Conservation (phyloP, 2,113 vertebrate genomes). For the Cyanoramphus novaezelandiae region DNA sequence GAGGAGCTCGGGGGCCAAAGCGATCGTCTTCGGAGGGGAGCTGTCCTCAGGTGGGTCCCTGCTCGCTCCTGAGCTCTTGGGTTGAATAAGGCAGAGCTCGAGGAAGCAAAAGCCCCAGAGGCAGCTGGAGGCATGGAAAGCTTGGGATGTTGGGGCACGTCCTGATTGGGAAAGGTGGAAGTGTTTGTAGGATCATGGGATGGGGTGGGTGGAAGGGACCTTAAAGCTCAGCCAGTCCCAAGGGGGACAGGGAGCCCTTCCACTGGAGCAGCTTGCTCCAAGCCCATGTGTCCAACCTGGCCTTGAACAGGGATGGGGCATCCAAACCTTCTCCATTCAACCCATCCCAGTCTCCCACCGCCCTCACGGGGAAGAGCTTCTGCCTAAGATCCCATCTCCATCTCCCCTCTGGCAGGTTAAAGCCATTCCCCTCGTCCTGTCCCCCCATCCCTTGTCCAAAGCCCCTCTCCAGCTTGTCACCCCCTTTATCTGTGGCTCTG, state of each 20-base stretch:
- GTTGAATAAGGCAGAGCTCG: fast-evolving
- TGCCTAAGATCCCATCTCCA: background rate
- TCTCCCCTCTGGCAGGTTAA: background rate
- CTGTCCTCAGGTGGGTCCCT: conserved; percentile 78
- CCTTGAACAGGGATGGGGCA: background rate
- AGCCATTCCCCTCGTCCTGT: background rate
- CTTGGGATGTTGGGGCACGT: background rate
- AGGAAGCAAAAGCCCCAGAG: background rate
- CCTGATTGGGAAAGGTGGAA: background rate
- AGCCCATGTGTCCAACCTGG: background rate
- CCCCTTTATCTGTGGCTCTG: background rate
- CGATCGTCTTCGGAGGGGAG: conserved; percentile 85
- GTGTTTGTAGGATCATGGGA: no score
- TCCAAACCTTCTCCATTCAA: background rate
- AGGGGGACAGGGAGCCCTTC: background rate
- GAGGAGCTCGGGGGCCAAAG: conserved; percentile 79
- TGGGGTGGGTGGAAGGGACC: background rate
- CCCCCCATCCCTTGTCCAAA: background rate
- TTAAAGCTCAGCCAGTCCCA: background rate
- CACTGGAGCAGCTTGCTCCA: background rate
- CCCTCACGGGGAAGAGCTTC: background rate
- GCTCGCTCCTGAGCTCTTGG: background rate
- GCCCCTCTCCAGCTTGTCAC: background rate
- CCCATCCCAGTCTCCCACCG: no score
- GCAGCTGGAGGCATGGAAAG: no score